Conservation (phyloP, 2,888 invertebrate species). For the Ophioninae sp. region DNA sequence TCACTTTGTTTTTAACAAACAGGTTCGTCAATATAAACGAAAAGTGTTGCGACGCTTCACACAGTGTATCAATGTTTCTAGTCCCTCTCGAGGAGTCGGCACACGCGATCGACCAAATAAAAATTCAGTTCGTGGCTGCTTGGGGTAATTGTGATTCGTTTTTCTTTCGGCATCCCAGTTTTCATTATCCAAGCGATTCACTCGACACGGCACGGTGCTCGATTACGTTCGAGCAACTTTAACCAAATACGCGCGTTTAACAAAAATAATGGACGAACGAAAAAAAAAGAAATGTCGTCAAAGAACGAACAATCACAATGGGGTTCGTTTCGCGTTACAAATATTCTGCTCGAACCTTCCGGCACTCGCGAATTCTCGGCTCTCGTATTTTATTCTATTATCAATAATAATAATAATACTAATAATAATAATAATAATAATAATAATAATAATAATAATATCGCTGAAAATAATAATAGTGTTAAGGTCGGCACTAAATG, state of each 20-base stretch:
- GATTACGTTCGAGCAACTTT: constrained; percentile 28
- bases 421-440: constrained; percentile 20
- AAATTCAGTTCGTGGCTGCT: constrained; percentile 8
- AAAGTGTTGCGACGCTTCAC: constrained; percentile 32
- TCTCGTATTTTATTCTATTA: constrained; percentile 3
- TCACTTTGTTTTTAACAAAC: constrained; percentile 26
- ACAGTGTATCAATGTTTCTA: constrained; percentile 39
- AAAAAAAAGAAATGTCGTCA: constrained; percentile 5
- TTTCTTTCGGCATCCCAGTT: neutral
- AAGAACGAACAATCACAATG: constrained; percentile 21
- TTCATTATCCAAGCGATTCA: constrained; percentile 2
- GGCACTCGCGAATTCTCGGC: constrained; percentile 47
- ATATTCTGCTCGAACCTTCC: constrained; percentile 20
- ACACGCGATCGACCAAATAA: constrained; percentile 25
- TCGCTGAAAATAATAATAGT: constrained; percentile 10
- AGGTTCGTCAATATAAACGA: neutral
- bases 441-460: constrained; percentile 20
- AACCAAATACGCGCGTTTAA: constrained; percentile 1
- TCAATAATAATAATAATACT: constrained; percentile 17
- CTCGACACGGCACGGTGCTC: constrained; percentile 25
- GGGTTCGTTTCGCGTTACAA: constrained; percentile 9
- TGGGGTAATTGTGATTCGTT: neutral
- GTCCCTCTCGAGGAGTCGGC: constrained; percentile 13
- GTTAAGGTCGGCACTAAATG: neutral
- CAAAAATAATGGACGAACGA: neutral